Conservation (phyloP, 92 coral and sea anemone genomes). For the Desmophyllum pertusum region DNA sequence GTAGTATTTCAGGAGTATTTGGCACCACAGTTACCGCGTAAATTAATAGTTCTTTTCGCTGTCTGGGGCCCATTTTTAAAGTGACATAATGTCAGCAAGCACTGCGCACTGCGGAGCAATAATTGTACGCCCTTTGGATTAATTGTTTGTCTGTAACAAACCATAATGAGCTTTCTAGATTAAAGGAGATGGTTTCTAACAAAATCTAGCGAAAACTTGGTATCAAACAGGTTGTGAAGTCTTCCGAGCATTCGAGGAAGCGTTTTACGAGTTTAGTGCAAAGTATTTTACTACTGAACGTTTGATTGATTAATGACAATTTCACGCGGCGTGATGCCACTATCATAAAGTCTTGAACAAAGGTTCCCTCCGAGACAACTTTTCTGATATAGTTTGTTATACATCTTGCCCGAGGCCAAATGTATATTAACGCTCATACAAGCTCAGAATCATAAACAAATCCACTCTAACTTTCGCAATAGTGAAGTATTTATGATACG, state of each 20-base stretch:
- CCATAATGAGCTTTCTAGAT: neutral
- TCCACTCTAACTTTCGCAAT: neutral
- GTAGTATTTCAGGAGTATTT: neutral
- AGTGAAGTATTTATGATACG: neutral
- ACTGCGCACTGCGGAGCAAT: neutral
- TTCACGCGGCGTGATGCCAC: neutral
- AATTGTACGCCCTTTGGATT: neutral
- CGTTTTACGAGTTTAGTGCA: neutral
- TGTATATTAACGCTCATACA: neutral
- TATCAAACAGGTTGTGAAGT: neutral
- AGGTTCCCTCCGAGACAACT: neutral
- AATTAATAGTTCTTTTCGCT: neutral
- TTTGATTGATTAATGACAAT: neutral
- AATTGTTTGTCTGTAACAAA: neutral
- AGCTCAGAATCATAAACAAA: neutral
- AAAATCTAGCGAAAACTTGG: neutral
- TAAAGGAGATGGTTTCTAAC: neutral
- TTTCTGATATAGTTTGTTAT: neutral
- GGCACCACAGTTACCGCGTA: neutral
- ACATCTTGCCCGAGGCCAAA: conserved; percentile 5
- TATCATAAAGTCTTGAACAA: neutral
- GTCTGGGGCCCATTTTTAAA: neutral
- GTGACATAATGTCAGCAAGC: neutral
- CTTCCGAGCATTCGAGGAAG: neutral
- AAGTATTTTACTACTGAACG: neutral